These are phyloP conservation scores for Burhinus oedicnemus DNA, from an alignment of 2,113 vertebrate species.

Conservation along the genomic window DNA sequence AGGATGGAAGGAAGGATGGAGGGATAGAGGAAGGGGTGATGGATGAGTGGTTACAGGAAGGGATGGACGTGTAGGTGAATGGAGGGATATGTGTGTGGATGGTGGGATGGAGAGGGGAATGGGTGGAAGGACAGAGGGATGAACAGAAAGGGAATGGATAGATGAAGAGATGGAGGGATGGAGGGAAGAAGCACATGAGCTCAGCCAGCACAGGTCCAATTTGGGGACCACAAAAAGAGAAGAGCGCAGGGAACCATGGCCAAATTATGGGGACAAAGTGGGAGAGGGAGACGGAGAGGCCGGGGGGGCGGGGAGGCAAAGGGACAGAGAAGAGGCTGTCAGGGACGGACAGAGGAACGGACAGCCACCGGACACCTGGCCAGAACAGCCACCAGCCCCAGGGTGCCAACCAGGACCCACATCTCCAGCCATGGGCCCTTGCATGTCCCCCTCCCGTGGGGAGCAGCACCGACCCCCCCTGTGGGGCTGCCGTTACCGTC, in stretches of 20 bases:
- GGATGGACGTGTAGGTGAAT: background rate
- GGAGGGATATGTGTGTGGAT: background rate
- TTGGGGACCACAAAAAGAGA: background rate
- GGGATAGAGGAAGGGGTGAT: background rate
- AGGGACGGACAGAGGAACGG: background rate
- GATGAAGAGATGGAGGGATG: too few species aligned
- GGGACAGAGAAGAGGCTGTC: background rate
- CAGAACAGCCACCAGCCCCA: background rate
- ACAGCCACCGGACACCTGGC: background rate
- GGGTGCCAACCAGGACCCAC: background rate
- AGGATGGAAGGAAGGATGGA: background rate
- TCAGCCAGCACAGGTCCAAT: background rate
- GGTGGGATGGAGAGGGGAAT: background rate
- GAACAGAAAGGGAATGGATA: too few species aligned
- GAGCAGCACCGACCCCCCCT: background rate
- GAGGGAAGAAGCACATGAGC: background rate
- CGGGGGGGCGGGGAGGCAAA: background rate
- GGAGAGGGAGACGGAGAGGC: too few species aligned
- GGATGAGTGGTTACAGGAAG: background rate
- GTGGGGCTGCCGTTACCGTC: constrained; percentile 71
- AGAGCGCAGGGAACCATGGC: too few species aligned
- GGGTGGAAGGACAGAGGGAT: too few species aligned
- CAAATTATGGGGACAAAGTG: background rate
- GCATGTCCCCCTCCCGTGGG: background rate
- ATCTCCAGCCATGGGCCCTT: background rate